phyloP scores from a whole-genome alignment of 1,140 invertebrate species.

The Parapsyche elsis region DNA sequence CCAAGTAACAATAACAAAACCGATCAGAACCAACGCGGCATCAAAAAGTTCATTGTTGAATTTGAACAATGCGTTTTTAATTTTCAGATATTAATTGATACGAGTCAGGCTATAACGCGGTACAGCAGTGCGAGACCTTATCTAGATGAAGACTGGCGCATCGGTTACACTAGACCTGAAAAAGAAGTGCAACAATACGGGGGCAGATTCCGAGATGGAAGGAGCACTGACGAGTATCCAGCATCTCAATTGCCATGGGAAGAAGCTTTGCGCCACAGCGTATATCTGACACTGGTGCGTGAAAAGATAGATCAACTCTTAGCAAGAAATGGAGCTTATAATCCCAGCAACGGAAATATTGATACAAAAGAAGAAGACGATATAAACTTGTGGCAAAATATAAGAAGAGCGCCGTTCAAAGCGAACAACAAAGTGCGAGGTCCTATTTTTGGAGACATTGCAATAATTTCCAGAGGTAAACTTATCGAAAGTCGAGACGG shows the following conservation, averaged over 20 bases:
- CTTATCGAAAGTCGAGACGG: conserved; percentile 66
- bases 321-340: conserved; percentile 53
- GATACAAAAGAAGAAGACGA: conserved; percentile 63
- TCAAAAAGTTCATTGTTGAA: background rate
- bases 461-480: conserved; percentile 70
- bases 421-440: conserved; percentile 61
- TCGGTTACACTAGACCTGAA: background rate
- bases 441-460: conserved; percentile 70
- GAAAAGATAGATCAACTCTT: conserved; percentile 66
- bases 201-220: background rate
- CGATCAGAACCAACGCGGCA: background rate
- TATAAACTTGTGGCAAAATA: conserved; percentile 66
- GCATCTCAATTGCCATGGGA: conserved; percentile 66
- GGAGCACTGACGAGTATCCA: conserved; percentile 16
- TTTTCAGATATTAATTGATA: conserved; percentile 24
- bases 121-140: conserved; percentile 13
- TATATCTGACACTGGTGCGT: conserved; percentile 69
- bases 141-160: background rate
- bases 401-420: conserved; percentile 68
- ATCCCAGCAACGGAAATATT: conserved; percentile 42
- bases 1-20: background rate
- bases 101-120: conserved; percentile 13
- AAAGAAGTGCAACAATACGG: background rate
- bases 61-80: conserved; percentile 18
- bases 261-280: conserved; percentile 69